These are phyloP conservation scores for Dorcus hopei DNA, from an alignment of 2,888 invertebrate genomes.

Conservation along the genomic window DNA sequence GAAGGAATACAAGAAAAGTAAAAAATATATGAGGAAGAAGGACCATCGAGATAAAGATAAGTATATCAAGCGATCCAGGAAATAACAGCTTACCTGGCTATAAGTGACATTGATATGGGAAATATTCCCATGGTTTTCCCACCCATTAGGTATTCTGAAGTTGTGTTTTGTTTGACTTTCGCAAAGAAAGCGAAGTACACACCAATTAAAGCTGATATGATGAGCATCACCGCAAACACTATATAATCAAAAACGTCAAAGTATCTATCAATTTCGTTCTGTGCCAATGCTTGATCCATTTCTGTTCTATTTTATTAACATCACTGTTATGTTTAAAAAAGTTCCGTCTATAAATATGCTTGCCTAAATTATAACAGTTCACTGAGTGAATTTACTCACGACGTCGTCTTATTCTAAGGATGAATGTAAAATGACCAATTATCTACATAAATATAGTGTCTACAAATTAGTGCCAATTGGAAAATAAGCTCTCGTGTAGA, in stretches of 20 bases:
- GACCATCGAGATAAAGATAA: constrained; percentile 14
- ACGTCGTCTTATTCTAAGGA: constrained; percentile 14
- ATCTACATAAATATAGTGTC: constrained; percentile 35
- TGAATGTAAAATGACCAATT: constrained; percentile 34
- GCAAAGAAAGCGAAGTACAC: constrained; percentile 71
- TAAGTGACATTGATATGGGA: constrained; percentile 74
- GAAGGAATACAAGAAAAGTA: constrained; percentile 9
- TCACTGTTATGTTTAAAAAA: too few species aligned
- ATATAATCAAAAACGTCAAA: constrained; percentile 65
- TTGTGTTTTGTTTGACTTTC: constrained; percentile 64
- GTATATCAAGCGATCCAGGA: neutral
- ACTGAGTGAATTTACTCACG: neutral
- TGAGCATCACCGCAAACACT: constrained; percentile 64
- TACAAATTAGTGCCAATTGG: constrained; percentile 40
- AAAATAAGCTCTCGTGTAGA: constrained; percentile 33
- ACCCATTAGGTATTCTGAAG: constrained; percentile 70
- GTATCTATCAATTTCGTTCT: constrained; percentile 35
- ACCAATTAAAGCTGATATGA: constrained; percentile 64
- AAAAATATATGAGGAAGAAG: constrained; percentile 10
- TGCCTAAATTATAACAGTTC: neutral
- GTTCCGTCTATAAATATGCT: neutral
- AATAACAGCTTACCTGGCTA: constrained; percentile 61
- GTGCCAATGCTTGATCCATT: constrained; percentile 14
- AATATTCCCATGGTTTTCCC: constrained; percentile 76
- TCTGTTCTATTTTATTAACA: too few species aligned